Percentiles rank a stretch among this genome's conserved stretches.
Conservation (phyloP, 2,888 invertebrate genomes). For the Theodoxus fluviatilis region DNA sequence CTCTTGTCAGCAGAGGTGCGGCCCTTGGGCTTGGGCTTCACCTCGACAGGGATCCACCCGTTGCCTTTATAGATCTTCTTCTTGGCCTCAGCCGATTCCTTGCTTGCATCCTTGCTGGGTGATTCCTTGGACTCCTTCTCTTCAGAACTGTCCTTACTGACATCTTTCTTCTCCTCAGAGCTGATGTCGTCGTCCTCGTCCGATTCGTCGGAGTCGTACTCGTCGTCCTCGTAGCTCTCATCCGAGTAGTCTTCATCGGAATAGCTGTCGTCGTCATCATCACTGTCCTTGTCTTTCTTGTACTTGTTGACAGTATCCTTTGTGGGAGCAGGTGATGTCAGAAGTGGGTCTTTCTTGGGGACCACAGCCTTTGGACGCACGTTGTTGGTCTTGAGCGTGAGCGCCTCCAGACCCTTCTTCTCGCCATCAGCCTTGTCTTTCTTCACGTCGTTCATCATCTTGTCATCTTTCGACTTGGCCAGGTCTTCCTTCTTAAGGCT, state of each 20-base stretch:
- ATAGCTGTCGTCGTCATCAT: neutral
- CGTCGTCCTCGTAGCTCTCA: too few species aligned
- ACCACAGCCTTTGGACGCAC: constrained; percentile 14
- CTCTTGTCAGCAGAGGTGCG: too few species aligned
- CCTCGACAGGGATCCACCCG: too few species aligned
- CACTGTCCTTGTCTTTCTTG: neutral
- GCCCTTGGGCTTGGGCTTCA: too few species aligned
- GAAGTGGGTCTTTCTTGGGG: constrained; percentile 9
- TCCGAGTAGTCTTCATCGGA: too few species aligned
- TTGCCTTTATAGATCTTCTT: constrained; percentile 18
- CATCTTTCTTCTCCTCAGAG: constrained; percentile 1
- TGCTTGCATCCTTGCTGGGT: neutral
- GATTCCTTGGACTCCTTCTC: neutral
- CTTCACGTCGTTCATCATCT: too few species aligned
- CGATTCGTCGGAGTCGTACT: neutral
- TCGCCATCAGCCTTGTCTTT: too few species aligned
- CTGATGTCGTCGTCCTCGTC: neutral
- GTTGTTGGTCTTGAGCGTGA: too few species aligned
- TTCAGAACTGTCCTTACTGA: neutral
- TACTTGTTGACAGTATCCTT: neutral
- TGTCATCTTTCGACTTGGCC: neutral
- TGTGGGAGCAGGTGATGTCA: neutral
- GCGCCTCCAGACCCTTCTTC: too few species aligned
- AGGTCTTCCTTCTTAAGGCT: constrained; percentile 22
- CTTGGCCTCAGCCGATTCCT: neutral